Evolutionary conservation across 2,888 invertebrate species (phyloP).

Genomic region (Augiades crinisus): DNA sequence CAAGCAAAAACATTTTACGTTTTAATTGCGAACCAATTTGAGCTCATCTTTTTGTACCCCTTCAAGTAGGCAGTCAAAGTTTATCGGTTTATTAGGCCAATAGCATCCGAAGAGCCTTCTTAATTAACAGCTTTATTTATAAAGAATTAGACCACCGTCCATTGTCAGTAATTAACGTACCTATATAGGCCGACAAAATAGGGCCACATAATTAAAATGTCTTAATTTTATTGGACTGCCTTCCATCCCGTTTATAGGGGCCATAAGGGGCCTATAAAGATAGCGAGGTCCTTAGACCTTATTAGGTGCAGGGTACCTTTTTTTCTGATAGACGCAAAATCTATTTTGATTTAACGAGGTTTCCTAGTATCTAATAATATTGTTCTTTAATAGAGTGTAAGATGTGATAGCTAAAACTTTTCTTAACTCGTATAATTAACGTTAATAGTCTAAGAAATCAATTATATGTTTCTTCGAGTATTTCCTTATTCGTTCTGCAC

Average conservation of each 20-base stretch:
- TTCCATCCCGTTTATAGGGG: constrained; percentile 56
- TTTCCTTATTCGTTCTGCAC: too few relatives aligned
- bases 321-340: constrained; percentile 5
- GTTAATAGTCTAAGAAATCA: too few relatives aligned
- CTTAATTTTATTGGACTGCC: constrained; percentile 72
- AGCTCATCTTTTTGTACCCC: constrained; percentile 26
- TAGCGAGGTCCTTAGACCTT: constrained; percentile 32
- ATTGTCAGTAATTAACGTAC: constrained; percentile 49
- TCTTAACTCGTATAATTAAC: too few relatives aligned
- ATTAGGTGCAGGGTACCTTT: constrained; percentile 24
- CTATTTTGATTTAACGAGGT: constrained; percentile 2
- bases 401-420: too few relatives aligned
- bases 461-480: too few relatives aligned
- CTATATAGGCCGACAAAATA: constrained; percentile 68
- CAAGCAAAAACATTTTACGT: too few relatives aligned
- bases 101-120: constrained; percentile 50
- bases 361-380: too few relatives aligned
- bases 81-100: constrained; percentile 68
- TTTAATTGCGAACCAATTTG: constrained; percentile 38
- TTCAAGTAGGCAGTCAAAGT: constrained; percentile 67
- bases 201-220: constrained; percentile 76
- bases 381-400: too few relatives aligned
- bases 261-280: constrained; percentile 58
- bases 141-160: constrained; percentile 73
- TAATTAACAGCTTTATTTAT: constrained; percentile 69